phyloP scores from a whole-genome alignment of 2,888 invertebrate genomes.

The Lepidochitona cinerea region DNA sequence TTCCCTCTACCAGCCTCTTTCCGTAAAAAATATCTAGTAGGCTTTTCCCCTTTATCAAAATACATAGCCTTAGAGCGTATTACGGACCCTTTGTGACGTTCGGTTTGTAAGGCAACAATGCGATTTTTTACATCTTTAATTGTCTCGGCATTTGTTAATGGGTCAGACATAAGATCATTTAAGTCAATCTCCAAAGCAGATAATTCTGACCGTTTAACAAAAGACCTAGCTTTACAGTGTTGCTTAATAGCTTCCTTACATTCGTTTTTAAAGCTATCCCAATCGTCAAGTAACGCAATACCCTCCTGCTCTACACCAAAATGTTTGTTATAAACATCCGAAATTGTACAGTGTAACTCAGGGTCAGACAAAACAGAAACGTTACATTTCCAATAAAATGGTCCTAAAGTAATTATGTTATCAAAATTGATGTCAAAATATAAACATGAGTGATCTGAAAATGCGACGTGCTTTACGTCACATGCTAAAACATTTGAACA shows the following conservation, averaged over 20 bases:
- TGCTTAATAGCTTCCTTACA: neutral
- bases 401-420: neutral
- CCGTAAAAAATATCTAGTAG: neutral
- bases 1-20: neutral
- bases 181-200: neutral
- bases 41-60: neutral
- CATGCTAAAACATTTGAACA: neutral
- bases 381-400: neutral
- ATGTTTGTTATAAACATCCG: neutral
- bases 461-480: neutral
- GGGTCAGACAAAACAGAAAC: neutral
- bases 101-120: too few species aligned
- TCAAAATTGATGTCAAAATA: neutral
- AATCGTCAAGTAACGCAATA: neutral
- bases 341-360: neutral
- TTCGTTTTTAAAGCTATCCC: neutral
- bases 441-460: slow-evolving; percentile 1
- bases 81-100: neutral
- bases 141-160: too few species aligned
- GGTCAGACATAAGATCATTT: too few species aligned
- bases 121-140: too few species aligned
- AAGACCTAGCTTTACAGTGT: neutral
- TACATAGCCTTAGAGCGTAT: neutral
- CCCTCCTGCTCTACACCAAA: neutral
- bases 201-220: neutral